Base-by-base conservation (phyloP, 2,888 invertebrate species). In the Phortica magna region DNA sequence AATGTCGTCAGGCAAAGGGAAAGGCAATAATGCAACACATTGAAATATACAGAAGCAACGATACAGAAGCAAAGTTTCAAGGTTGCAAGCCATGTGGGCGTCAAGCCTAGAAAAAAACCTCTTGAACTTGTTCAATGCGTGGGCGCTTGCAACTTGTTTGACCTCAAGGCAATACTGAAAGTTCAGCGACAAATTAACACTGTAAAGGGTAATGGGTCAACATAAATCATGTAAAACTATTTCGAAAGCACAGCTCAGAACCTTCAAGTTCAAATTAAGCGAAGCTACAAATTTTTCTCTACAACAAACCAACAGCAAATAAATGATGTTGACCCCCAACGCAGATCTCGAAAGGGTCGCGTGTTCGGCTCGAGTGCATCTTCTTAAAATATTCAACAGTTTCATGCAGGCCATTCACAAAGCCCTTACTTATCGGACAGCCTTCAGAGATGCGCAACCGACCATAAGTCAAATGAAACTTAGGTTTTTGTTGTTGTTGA, bases 391-490 rank as follows among this genome's bases (percentile, higher is more conserved):
- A 48, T 14, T 48, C 48, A 48, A 12, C 9, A 48, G 14, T 12
- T 48, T 48, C 9, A 48, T 48, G 48, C 48, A 48, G 48, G 14
- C 14, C 48, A 48, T 48, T 48, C 48, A 48, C 1, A 48, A 48
- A 48, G 2, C 48, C 14, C 14, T 14, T 5, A 14, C 48, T 48
- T 12, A 48, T 9, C 48, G 48, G 14, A 12, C 14, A 48, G 14
- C 48, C 48, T 48, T 48, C 48, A 48, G 48, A 48, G 14, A 48
- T 48, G 7, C 14, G 48, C 48, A 9, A 31, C 48, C 9, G 14
- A 48, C 0, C 67, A n/a, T 76, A 76, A 68, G 76, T 78, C 83
- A 77, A 73, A 59, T 72, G 75, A 0, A 70, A 39, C 64, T 73
- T 53, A 73, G 31, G 2, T 31, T 31, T 31, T 2, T 31, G 0